phyloP scores from a whole-genome alignment of 1,140 invertebrate genomes.

The Calliphora vicina region DNA sequence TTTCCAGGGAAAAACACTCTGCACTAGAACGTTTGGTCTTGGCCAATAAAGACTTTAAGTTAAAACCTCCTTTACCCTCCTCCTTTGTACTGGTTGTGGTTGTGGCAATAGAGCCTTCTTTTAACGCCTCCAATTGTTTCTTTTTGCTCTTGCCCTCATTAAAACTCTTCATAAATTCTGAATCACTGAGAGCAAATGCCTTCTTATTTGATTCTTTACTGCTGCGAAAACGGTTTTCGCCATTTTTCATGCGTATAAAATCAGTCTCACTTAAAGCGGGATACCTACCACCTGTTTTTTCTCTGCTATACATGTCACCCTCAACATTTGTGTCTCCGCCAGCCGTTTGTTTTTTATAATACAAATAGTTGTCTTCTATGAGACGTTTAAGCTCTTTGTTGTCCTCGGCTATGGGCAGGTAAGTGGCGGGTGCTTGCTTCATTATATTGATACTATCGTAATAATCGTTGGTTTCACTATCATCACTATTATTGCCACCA shows the following conservation, averaged over 20 bases:
- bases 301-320: background rate
- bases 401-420: slow-evolving; percentile 58
- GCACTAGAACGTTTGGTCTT: slow-evolving; percentile 59
- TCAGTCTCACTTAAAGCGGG: slow-evolving; percentile 59
- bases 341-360: slow-evolving; percentile 54
- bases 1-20: slow-evolving; percentile 56
- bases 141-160: slow-evolving; percentile 43
- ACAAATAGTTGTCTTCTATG: slow-evolving; percentile 61
- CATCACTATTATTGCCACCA: slow-evolving; percentile 50
- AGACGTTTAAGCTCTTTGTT: slow-evolving; percentile 62
- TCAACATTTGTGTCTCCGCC: background rate
- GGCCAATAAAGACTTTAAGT: slow-evolving; percentile 51
- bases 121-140: slow-evolving; percentile 40
- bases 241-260: slow-evolving; percentile 55
- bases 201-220: slow-evolving; percentile 42
- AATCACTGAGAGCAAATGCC: slow-evolving; percentile 57
- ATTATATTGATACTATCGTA: slow-evolving; percentile 45
- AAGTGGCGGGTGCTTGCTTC: slow-evolving; percentile 41
- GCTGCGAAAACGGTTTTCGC: slow-evolving; percentile 37
- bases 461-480: slow-evolving; percentile 57
- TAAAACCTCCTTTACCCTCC: slow-evolving; percentile 54
- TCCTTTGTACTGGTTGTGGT: background rate
- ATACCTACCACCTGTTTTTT: slow-evolving; percentile 42
- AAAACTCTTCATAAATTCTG: slow-evolving; percentile 55
- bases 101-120: slow-evolving; percentile 25